Evolutionary conservation across 2,888 invertebrate species (phyloP).

Genomic region (Nasonovia ribisnigri): DNA sequence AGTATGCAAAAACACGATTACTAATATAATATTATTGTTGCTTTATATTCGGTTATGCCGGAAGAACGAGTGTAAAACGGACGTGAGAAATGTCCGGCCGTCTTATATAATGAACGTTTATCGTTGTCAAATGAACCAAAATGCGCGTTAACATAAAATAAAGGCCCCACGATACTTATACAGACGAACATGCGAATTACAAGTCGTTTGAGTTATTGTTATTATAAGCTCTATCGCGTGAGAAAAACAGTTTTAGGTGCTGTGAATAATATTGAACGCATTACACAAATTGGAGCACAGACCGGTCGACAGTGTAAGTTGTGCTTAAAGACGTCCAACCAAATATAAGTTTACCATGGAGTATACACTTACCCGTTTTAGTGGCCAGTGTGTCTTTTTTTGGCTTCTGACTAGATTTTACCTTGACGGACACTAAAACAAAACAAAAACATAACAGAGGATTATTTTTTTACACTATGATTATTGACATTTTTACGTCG

Average conservation of each 20-base stretch:
- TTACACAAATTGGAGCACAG: constrained; percentile 4
- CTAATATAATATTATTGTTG: neutral
- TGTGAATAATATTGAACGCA: constrained; percentile 13
- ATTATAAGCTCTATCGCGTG: constrained; percentile 31
- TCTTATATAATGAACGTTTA: neutral
- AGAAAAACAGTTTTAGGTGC: constrained; percentile 21
- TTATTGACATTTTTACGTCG: neutral
- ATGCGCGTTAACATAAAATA: neutral
- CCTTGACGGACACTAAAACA: constrained; percentile 35
- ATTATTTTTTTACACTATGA: neutral
- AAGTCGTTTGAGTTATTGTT: constrained; percentile 29
- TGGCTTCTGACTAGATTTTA: constrained; percentile 48
- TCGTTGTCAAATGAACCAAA: neutral
- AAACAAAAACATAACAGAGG: neutral
- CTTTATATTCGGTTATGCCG: neutral
- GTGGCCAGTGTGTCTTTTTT: constrained; percentile 29
- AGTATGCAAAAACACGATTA: neutral
- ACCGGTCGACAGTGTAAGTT: neutral
- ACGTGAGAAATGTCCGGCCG: neutral
- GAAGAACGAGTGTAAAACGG: neutral
- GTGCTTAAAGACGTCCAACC: neutral
- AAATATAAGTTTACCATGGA: neutral
- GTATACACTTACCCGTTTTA: constrained; percentile 48
- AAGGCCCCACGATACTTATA: neutral
- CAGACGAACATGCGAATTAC: neutral